Evolutionary conservation across 2,888 invertebrate species (phyloP).

Genomic region (Schizotus pectinicornis): DNA sequence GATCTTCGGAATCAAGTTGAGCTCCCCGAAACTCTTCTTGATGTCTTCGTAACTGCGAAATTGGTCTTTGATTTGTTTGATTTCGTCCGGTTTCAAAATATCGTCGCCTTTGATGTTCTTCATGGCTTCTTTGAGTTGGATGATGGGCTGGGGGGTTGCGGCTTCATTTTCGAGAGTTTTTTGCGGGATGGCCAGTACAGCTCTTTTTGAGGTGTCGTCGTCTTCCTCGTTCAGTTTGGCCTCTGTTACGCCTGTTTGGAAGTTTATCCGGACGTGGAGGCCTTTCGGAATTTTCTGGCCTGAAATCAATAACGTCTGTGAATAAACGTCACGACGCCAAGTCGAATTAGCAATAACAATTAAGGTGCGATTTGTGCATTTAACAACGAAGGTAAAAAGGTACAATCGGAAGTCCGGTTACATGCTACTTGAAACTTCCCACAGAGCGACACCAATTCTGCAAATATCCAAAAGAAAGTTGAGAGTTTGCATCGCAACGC

Average conservation of each 20-base stretch:
- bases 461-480: no score
- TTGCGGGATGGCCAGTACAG: no score
- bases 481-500: no score
- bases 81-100: conserved; percentile 46
- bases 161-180: conserved; percentile 32
- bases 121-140: conserved; percentile 52
- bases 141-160: conserved; percentile 30
- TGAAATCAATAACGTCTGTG: conserved; percentile 42
- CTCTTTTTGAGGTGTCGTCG: conserved; percentile 47
- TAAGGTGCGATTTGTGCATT: background rate
- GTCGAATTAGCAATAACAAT: background rate
- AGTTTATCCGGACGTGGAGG: conserved; percentile 75
- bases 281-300: conserved; percentile 77
- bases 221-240: conserved; percentile 70
- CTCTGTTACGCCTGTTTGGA: conserved; percentile 76
- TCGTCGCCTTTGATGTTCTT: conserved; percentile 57
- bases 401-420: background rate
- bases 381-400: background rate
- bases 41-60: conserved; percentile 69
- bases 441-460: no score
- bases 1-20: conserved; percentile 69
- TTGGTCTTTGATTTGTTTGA: conserved; percentile 55
- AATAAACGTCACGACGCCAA: background rate
- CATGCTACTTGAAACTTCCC: no score
- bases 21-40: conserved; percentile 67